A percentile compares a stretch with the other conserved stretches of the same genome.
These are phyloP conservation scores for Cremastinae sp. DNA, from an alignment of 2,888 invertebrate genomes.

Conservation along the genomic window DNA sequence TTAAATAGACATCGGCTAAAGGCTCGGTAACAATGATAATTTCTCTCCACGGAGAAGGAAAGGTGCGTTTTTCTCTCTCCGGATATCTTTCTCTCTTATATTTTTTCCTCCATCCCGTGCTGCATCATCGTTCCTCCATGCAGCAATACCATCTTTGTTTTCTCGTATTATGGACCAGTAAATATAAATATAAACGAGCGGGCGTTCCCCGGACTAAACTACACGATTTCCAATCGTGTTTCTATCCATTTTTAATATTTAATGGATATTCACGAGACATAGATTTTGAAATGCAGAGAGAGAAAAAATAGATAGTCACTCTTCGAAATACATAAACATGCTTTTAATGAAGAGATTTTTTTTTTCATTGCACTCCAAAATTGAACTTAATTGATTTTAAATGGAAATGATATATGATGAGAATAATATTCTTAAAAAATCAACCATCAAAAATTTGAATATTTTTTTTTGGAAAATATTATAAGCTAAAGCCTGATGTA, in stretches of 20 bases:
- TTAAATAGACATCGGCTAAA: slow-evolving; percentile 58
- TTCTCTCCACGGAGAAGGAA: slow-evolving; percentile 40
- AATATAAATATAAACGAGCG: slow-evolving; percentile 64
- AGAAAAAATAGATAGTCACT: slow-evolving; percentile 14
- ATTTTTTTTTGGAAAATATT: slow-evolving; percentile 32
- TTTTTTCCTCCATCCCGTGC: slow-evolving; percentile 43
- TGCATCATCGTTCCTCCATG: slow-evolving; percentile 54
- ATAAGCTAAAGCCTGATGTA: background rate
- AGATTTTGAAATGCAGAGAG: slow-evolving; percentile 1
- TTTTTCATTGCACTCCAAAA: no score
- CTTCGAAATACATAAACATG: slow-evolving; percentile 16
- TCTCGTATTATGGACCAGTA: slow-evolving; percentile 69
- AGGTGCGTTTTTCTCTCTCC: slow-evolving; percentile 20
- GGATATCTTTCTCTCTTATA: slow-evolving; percentile 14
- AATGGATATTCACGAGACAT: slow-evolving; percentile 11
- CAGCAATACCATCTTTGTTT: slow-evolving; percentile 69
- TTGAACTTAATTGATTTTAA: no score
- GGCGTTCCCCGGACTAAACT: slow-evolving; percentile 5
- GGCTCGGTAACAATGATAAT: slow-evolving; percentile 58
- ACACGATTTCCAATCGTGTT: slow-evolving; percentile 6
- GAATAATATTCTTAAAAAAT: slow-evolving; percentile 37
- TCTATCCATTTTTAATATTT: no score
- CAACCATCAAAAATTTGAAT: slow-evolving; percentile 56
- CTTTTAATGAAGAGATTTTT: no score
- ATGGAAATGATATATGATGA: no score